phyloP scores from a whole-genome alignment of 2,888 invertebrate genomes.

The Coelopa pilipes region DNA sequence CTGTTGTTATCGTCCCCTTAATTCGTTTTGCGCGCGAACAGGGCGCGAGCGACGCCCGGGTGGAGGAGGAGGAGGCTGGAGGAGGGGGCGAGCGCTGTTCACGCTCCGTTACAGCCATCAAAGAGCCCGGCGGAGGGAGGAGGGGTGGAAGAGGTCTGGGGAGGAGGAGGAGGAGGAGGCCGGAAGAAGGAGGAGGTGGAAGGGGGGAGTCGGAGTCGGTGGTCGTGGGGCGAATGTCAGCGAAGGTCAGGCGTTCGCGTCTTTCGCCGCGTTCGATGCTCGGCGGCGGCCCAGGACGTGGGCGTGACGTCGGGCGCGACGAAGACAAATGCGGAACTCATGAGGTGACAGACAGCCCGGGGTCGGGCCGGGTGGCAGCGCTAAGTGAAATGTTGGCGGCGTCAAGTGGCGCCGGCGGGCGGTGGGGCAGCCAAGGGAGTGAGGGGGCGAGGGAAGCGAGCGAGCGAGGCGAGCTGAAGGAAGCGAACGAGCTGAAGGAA shows the following conservation, averaged over 20 bases:
- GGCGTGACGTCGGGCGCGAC: neutral
- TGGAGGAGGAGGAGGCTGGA: neutral
- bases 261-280: neutral
- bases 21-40: neutral
- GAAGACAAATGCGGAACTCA: slow-evolving; percentile 31
- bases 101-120: slow-evolving; percentile 3
- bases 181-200: neutral
- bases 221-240: neutral
- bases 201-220: neutral
- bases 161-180: too few species aligned
- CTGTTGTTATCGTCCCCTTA: slow-evolving; percentile 1
- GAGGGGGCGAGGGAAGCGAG: neutral
- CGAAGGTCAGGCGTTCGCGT: slow-evolving; percentile 4
- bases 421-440: neutral
- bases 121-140: neutral
- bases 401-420: slow-evolving; percentile 1
- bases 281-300: neutral
- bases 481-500: neutral
- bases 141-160: neutral
- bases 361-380: slow-evolving; percentile 12
- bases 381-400: slow-evolving; percentile 28
- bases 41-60: neutral
- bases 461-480: neutral
- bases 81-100: neutral
- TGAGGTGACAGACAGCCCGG: slow-evolving; percentile 26